phyloP scores from a whole-genome alignment of 1,140 invertebrate genomes.

The Leptoteleia sp. region DNA sequence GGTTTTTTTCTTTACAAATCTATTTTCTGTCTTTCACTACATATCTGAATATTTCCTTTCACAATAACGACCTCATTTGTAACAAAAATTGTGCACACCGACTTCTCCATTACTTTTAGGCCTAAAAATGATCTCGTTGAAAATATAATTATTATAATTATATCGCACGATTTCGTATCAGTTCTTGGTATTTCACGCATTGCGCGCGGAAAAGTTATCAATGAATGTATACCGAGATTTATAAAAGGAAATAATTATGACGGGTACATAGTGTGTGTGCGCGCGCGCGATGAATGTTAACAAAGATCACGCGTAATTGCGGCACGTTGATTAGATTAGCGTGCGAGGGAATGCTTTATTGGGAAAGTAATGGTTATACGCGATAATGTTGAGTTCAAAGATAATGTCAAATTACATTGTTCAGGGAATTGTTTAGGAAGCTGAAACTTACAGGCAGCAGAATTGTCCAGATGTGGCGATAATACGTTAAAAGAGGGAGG shows the following conservation, averaged over 20 bases:
- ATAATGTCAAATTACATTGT: constrained; percentile 15
- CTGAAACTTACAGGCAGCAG: too few relatives aligned
- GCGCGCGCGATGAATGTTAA: constrained; percentile 5
- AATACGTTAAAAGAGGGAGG: too few relatives aligned
- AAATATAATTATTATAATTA: too few relatives aligned
- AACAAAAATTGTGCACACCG: too few relatives aligned
- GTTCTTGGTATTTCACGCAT: constrained; percentile 24
- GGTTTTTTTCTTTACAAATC: too few relatives aligned
- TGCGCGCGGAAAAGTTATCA: constrained; percentile 26
- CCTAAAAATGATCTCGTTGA: too few relatives aligned
- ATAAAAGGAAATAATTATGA: constrained; percentile 23
- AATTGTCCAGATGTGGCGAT: not conserved
- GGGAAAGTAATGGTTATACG: not conserved
- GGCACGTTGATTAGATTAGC: constrained; percentile 16
- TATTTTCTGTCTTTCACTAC: too few relatives aligned
- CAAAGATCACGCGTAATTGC: constrained; percentile 30
- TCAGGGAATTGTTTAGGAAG: constrained; percentile 14
- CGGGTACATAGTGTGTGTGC: too few relatives aligned
- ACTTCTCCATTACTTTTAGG: too few relatives aligned
- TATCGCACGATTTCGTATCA: constrained; percentile 20
- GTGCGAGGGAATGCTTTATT: constrained; percentile 14
- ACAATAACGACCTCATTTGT: too few relatives aligned
- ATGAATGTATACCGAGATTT: constrained; percentile 18
- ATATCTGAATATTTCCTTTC: too few relatives aligned
- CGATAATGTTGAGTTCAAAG: constrained; percentile 5